A percentile compares a stretch with the other conserved stretches of the same genome.
phyloP scores from a whole-genome alignment of 2,797 vertebrate species.

The Macroramphosus scolopax region DNA sequence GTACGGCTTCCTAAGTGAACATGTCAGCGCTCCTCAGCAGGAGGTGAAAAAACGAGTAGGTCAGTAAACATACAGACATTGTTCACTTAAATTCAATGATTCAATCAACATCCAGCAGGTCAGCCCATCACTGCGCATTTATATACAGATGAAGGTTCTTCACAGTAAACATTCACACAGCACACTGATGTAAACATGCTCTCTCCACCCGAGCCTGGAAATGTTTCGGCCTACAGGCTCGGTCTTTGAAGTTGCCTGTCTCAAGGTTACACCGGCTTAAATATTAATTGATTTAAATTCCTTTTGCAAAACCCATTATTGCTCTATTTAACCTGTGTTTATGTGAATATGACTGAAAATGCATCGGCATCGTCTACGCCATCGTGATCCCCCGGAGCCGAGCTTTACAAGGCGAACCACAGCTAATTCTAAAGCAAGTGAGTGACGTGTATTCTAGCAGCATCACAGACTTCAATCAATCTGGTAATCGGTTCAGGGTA shows the following conservation, averaged over 20 bases:
- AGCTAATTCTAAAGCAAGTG: slow-evolving; percentile 39
- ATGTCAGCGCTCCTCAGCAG: too few species aligned
- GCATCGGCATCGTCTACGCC: slow-evolving; percentile 27
- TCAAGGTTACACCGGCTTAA: slow-evolving; percentile 62
- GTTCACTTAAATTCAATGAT: slow-evolving; percentile 6
- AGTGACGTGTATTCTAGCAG: slow-evolving; percentile 33
- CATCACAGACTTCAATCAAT: slow-evolving; percentile 52
- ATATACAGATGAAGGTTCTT: slow-evolving; percentile 26
- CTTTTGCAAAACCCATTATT: slow-evolving; percentile 35
- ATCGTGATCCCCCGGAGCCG: slow-evolving; percentile 38
- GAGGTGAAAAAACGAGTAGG: neutral
- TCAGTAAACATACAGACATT: slow-evolving; percentile 5
- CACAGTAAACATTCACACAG: slow-evolving; percentile 6
- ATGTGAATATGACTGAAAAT: slow-evolving; percentile 47
- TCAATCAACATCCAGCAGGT: slow-evolving; percentile 5
- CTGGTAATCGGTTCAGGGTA: slow-evolving; percentile 40
- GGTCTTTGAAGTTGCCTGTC: slow-evolving; percentile 56
- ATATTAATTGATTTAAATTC: slow-evolving; percentile 55
- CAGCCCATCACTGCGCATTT: slow-evolving; percentile 3
- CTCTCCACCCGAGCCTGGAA: slow-evolving; percentile 17
- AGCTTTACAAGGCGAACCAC: slow-evolving; percentile 54
- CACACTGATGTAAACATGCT: slow-evolving; percentile 50
- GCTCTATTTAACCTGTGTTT: slow-evolving; percentile 19
- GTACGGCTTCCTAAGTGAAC: too few species aligned
- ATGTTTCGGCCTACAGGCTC: slow-evolving; percentile 50